Percentiles rank a stretch among this genome's conserved stretches.
phyloP scores from a whole-genome alignment of 2,113 vertebrate genomes.

The Indicator indicator region DNA sequence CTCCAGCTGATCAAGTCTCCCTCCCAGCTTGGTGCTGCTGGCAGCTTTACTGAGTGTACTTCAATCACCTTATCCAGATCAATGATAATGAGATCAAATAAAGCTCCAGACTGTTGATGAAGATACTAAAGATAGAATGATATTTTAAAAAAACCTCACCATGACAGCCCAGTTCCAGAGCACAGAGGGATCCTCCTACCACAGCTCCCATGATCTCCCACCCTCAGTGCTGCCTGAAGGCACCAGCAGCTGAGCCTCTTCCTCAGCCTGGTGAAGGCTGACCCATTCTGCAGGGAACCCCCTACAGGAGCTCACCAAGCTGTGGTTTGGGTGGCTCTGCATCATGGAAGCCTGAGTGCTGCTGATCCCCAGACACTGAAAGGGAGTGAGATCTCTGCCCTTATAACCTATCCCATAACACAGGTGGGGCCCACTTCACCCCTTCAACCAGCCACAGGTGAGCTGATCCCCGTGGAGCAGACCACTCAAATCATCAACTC shows the following conservation, averaged over 20 bases:
- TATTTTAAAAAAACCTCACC: not conserved
- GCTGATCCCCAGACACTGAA: not conserved
- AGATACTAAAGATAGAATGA: not conserved
- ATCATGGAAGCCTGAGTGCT: rapidly evolving
- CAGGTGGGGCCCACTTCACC: not conserved
- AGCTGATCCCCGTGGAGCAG: rapidly evolving
- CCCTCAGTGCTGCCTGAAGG: not conserved
- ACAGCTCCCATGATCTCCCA: not conserved
- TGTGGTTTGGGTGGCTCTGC: rapidly evolving
- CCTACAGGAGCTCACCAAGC: not conserved
- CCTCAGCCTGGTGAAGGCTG: no score
- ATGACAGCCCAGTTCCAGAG: not conserved
- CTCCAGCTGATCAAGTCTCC: not conserved
- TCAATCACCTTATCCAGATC: not conserved
- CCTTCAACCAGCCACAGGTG: not conserved
- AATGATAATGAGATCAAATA: not conserved
- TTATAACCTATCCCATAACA: not conserved
- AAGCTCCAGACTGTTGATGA: not conserved
- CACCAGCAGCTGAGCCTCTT: no score
- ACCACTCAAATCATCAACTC: no score
- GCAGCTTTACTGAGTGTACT: not conserved
- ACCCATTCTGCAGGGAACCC: no score
- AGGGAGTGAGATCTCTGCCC: not conserved
- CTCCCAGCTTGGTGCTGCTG: not conserved
- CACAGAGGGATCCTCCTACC: not conserved